A percentile compares a stretch with the other conserved stretches of the same genome.
Evolutionary conservation across 2,888 invertebrate species (phyloP).

Genomic region (Conchocele bisecta): DNA sequence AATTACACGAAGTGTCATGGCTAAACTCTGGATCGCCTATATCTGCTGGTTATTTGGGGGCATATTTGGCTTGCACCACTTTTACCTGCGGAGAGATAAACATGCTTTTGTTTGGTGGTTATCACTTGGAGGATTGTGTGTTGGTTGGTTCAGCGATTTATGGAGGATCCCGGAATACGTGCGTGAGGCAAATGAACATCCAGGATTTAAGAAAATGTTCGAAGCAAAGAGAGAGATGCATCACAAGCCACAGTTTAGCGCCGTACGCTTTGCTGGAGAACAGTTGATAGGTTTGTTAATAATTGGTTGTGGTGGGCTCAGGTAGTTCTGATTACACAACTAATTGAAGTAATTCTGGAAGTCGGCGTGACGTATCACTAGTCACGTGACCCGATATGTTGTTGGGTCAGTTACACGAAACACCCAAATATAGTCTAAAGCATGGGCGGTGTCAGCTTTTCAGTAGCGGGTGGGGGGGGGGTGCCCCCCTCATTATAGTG

Average conservation of each 20-base stretch:
- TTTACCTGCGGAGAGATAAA: conserved; percentile 93
- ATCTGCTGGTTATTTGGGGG: conserved; percentile 94
- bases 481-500: too few relatives aligned
- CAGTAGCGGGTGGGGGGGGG: too few relatives aligned
- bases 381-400: too few relatives aligned
- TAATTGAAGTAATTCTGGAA: too few relatives aligned
- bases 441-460: too few relatives aligned
- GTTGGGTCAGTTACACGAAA: too few relatives aligned
- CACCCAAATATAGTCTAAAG: too few relatives aligned
- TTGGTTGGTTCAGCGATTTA: conserved; percentile 94
- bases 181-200: conserved; percentile 85
- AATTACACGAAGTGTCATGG: too few relatives aligned
- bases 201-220: conserved; percentile 83
- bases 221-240: conserved; percentile 85
- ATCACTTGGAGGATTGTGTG: conserved; percentile 90
- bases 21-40: conserved; percentile 87
- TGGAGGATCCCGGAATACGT: conserved; percentile 93
- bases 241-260: conserved; percentile 23
- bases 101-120: conserved; percentile 96
- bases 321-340: too few relatives aligned
- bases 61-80: conserved; percentile 93
- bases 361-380: too few relatives aligned
- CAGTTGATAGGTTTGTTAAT: conserved; percentile 68
- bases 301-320: too few relatives aligned
- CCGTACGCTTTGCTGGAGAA: conserved; percentile 65